phyloP scores from a whole-genome alignment of 1,140 invertebrate species.

The Matsumurasca onukii region DNA sequence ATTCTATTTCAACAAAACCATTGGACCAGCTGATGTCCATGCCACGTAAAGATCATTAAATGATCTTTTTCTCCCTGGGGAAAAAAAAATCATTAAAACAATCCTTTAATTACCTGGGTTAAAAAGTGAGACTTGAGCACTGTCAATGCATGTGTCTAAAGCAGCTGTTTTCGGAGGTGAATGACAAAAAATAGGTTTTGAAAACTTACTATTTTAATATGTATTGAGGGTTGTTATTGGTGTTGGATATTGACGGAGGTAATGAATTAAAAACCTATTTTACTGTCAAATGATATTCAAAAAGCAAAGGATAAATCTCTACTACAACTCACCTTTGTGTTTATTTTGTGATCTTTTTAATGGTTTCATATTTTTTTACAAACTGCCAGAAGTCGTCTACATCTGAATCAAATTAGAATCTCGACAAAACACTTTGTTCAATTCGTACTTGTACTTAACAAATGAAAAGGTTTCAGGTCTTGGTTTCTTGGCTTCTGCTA shows the following conservation, averaged over 20 bases:
- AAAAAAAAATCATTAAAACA: no score
- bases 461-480: slow-evolving; percentile 9
- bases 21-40: no score
- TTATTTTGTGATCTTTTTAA: slow-evolving; percentile 34
- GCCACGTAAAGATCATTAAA: no score
- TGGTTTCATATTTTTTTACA: slow-evolving; percentile 40
- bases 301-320: neutral
- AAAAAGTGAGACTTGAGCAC: no score
- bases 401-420: slow-evolving; percentile 35
- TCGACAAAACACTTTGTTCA: slow-evolving; percentile 27
- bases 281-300: neutral
- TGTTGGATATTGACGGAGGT: no score
- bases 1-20: no score
- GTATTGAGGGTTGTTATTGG: no score
- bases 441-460: slow-evolving; percentile 22
- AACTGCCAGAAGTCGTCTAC: slow-evolving; percentile 40
- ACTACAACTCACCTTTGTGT: neutral
- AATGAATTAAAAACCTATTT: neutral
- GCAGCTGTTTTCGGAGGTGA: no score
- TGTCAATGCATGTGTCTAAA: no score
- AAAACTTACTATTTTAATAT: no score
- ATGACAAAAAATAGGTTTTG: neutral
- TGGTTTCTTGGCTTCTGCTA: neutral
- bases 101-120: no score
- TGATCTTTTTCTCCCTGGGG: no score